Evolutionary conservation across 2,113 vertebrate genomes (phyloP).

Genomic region (Platichthys stellatus): DNA sequence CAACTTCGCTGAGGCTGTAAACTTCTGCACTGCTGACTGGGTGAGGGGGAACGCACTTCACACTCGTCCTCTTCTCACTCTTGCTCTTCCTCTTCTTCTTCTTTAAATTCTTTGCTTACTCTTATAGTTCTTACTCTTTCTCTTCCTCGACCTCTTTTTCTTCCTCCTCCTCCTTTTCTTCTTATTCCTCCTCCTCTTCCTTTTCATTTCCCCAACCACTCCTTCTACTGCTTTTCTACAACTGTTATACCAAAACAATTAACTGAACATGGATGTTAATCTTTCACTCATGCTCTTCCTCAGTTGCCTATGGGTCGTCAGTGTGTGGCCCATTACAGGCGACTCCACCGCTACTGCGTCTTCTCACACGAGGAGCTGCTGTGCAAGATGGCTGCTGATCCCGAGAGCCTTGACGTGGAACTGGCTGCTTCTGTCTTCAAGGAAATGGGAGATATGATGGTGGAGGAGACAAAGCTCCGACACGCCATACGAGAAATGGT

Average conservation of each 20-base stretch:
- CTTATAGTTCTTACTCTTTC: neutral
- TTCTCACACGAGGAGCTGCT: slow-evolving; percentile 98
- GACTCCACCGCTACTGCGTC: slow-evolving; percentile 94
- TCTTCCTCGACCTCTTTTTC: too few species aligned
- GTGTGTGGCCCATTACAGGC: slow-evolving; percentile 94
- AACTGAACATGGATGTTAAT: neutral
- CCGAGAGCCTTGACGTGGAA: slow-evolving; percentile 95
- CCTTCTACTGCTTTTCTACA: too few species aligned
- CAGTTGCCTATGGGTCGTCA: slow-evolving; percentile 94
- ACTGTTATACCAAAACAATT: neutral
- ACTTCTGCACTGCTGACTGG: slow-evolving; percentile 99
- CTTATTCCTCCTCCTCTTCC: neutral
- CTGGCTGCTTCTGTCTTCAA: slow-evolving; percentile 93
- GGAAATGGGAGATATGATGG: slow-evolving; percentile 92
- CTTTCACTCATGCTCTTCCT: neutral
- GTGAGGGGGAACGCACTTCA: slow-evolving; percentile 71
- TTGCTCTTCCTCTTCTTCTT: neutral
- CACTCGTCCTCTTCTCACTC: too few species aligned
- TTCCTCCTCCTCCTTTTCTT: neutral
- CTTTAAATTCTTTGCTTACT: too few species aligned
- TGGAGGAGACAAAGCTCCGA: slow-evolving; percentile 91
- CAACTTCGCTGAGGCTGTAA: slow-evolving; percentile 99
- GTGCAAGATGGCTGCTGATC: slow-evolving; percentile 98
- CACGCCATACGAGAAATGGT: slow-evolving; percentile 90
- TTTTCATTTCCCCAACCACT: neutral